These are phyloP conservation scores for Drosophila pegasa DNA, from an alignment of 2,888 invertebrate genomes.

Conservation along the genomic window DNA sequence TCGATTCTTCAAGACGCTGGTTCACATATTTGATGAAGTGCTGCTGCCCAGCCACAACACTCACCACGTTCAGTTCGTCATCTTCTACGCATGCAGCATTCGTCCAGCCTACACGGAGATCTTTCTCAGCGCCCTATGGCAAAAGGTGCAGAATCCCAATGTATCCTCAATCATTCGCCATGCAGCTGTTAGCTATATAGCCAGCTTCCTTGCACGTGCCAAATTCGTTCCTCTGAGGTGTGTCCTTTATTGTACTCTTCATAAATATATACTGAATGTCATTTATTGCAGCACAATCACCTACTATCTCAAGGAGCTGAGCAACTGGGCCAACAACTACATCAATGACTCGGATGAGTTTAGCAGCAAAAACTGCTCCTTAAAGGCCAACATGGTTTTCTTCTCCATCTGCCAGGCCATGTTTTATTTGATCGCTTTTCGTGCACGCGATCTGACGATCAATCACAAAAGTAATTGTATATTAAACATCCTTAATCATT, in stretches of 20 bases:
- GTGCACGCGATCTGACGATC: constrained; percentile 92
- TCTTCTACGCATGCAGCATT: constrained; percentile 91
- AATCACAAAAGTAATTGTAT: constrained; percentile 88
- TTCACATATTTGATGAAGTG: constrained; percentile 91
- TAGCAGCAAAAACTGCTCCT: constrained; percentile 84
- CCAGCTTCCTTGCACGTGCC: constrained; percentile 90
- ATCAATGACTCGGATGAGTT: constrained; percentile 85
- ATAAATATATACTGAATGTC: not conserved
- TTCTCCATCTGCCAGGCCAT: constrained; percentile 96
- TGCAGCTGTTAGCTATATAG: constrained; percentile 90
- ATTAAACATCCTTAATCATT: not conserved
- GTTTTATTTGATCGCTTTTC: constrained; percentile 96
- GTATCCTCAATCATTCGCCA: constrained; percentile 88
- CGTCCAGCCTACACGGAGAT: constrained; percentile 86
- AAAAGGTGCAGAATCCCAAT: constrained; percentile 89
- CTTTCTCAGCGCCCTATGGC: constrained; percentile 90
- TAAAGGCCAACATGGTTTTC: constrained; percentile 93
- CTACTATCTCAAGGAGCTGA: constrained; percentile 89
- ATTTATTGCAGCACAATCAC: constrained; percentile 87
- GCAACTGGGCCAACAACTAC: constrained; percentile 94
- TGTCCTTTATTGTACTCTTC: constrained; percentile 60
- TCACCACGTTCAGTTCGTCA: constrained; percentile 91
- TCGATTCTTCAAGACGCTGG: constrained; percentile 86
- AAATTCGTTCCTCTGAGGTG: constrained; percentile 88
- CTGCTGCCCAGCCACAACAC: constrained; percentile 94